Evolutionary conservation across 1,140 invertebrate species (phyloP), one percentile per base, ranked within the genome.

Genomic region (Acromyrmex heyeri): DNA sequence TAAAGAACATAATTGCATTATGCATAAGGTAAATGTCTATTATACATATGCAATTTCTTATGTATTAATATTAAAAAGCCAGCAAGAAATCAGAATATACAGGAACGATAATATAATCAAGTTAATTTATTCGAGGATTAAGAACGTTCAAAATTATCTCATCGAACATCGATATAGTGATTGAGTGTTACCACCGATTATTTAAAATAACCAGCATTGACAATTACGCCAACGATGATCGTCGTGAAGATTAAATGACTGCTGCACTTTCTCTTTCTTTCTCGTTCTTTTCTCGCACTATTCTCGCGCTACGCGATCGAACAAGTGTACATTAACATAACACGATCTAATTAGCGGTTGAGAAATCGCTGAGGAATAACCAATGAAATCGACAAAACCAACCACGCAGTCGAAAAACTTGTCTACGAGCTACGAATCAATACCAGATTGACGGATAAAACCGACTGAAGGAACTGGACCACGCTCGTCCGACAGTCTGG

Each of bases 291-390:
- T 77, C 30, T 57, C 62, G 30, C 30, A 59, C 14, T 50, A 27
- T 48, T 0, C 62, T 12, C 30, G 18, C 38, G 14, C 16, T 73
- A 48, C 24, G 67, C 53, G 34, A 18, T 61, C 55, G 21, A 7
- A 21, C 50, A 57, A 69, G 64, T n/a, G 14, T 7, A 6, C 18
- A 65, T 78, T 78, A 85, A 67, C 82, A 85, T 85, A 85, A 78
- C 73, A 85, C 82, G 82, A 78, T 85, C 82, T 85, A 85, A 85
- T 83, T 82, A 79, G 30, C 24, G 38, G 64, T 67, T 67, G 83
- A 69, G 75, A 86, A 86, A 86, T 79, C 62, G 48, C 14, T 21
- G 34, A 59, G 14, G 79, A 83, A 79, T 18, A 48, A 48, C 34
- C 59, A 55, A 65, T 55, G 83, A 67, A 67, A 62, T 34, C 61